Evolutionary conservation across 2,888 invertebrate genomes (phyloP), one percentile per base, ranked within the genome.

Genomic region (Xanthorhoe spadicearia): DNA sequence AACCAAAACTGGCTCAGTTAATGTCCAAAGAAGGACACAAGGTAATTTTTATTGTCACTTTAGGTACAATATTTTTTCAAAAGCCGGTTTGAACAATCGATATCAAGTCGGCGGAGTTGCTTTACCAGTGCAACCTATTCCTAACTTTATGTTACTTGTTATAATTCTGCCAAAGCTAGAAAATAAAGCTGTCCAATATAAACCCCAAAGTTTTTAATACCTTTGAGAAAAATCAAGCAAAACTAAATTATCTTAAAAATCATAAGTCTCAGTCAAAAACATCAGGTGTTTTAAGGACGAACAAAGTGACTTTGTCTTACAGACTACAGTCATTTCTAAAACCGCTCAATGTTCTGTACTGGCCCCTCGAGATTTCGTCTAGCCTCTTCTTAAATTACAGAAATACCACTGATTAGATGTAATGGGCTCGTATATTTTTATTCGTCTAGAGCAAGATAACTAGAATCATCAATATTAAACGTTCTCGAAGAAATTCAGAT

Each of bases 261-360:
- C 38, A 38, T 38, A 43, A 43, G 38, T 43, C 13, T 43, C 13
- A 43, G 38, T 13, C 10, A 43, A 43, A 43, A 43, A 43, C 10
- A 43, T 43, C 38, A 43, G 38, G 38, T 43, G 38, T 43, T 43
- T 2, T 43, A 43, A 43, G 38, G 38, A 13, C 38, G 13, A 3
- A 19, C 58, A 50, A 58, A 50, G 58, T 52, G 43, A 60, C 60
- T 53, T 61, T 53, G 53, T 53, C 17, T 46, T 48, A 28, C 8
- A 15, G 15, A 48, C 9, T 15, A 55, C 13, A 35, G 35, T n/a
- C 28, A 17, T 54, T 54, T 35, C 35, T 10, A 35, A 61, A 13
- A 49, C 28, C 19, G 23, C 43, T 57, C 28, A 32, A 49, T 49
- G 23, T 52, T 43, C 15, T 10, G 17, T n/a, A 35, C 28, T 38